Evolutionary conservation across 2,888 invertebrate species (phyloP).

Genomic region (Doris montereyensis): DNA sequence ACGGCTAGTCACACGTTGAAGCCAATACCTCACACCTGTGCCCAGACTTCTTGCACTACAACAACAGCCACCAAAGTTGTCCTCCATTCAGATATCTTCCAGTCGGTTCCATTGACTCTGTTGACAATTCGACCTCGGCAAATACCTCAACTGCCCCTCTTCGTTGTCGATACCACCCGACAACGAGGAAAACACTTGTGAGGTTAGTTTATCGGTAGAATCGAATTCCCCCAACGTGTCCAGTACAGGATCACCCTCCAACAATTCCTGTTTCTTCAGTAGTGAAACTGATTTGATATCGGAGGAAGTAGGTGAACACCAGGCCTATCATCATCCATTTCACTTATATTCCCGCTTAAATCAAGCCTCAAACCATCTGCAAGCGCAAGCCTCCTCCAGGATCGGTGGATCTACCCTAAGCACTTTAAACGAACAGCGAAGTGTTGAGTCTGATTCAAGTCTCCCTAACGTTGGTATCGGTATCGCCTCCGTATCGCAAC

Average conservation of each 20-base stretch:
- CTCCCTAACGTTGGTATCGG: too few species aligned
- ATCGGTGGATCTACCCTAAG: constrained; percentile 25
- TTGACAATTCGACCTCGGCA: too few species aligned
- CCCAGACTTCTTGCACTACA: too few species aligned
- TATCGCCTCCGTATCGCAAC: too few species aligned
- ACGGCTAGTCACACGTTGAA: too few species aligned
- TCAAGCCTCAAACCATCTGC: background rate
- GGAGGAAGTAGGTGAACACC: background rate
- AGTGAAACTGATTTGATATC: background rate
- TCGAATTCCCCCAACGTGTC: background rate
- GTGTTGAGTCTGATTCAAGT: constrained; percentile 44
- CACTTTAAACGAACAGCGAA: constrained; percentile 44
- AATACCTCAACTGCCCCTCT: too few species aligned
- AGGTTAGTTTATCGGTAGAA: background rate
- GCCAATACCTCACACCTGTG: too few species aligned
- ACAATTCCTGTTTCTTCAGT: background rate
- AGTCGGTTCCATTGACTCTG: too few species aligned
- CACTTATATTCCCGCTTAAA: too few species aligned
- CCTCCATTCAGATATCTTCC: too few species aligned
- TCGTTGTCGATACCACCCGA: too few species aligned
- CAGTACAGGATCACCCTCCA: background rate
- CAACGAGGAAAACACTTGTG: background rate
- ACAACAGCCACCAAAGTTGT: too few species aligned
- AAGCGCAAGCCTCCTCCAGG: background rate
- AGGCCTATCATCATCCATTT: background rate